Evolutionary conservation across 1,140 invertebrate species (phyloP), one percentile per base, ranked within the genome.

Genomic region (Diachasmimorpha longicaudata): DNA sequence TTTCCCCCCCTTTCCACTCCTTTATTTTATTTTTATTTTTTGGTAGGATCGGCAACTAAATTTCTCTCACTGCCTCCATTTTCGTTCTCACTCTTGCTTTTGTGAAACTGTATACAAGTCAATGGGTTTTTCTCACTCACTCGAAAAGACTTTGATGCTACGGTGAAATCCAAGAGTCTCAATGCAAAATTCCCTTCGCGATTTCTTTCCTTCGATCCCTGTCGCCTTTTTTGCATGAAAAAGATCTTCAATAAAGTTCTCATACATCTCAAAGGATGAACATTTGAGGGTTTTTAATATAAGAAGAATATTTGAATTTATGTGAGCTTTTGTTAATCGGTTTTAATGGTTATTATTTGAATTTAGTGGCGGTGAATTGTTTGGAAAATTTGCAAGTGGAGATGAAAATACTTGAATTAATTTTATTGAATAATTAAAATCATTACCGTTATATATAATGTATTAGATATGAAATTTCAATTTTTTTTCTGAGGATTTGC

Each of bases 1-100:
- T n/a, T n/a, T 80, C 76, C 73, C 73, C 46, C 68, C 66, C 21
- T 52, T 39, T 21, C 19, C 13, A 31, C 31, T 31, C 31, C 31
- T 31, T 19, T 42, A 25, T 48, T 55, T 63, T 31, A 13, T 42
- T 14, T 48, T 55, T 63, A 5, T 19, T 58, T 58, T 58, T 16
- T 13, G 52, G 23, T 14, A 31, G 13, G 11, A 66, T n/a, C 63
- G 25, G 23, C 4, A 66, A 66, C 63, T 31, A 66, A 66, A 66
- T 66, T 66, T 66, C 31, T 10, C 55, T 66, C 69, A 10, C 31
- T 44, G 0, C 31, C 39, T 77, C 46, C 39, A 10, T 31, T 63
- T 23, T 36, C 72, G 16, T 21, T 77, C 70, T 73, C 39, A 16
- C 23, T 48, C 42, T 14, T 8, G 13, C 25, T 72, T 16, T 55